Conservation (phyloP, 2,888 invertebrate genomes). For the Argyresthia goedartella region DNA sequence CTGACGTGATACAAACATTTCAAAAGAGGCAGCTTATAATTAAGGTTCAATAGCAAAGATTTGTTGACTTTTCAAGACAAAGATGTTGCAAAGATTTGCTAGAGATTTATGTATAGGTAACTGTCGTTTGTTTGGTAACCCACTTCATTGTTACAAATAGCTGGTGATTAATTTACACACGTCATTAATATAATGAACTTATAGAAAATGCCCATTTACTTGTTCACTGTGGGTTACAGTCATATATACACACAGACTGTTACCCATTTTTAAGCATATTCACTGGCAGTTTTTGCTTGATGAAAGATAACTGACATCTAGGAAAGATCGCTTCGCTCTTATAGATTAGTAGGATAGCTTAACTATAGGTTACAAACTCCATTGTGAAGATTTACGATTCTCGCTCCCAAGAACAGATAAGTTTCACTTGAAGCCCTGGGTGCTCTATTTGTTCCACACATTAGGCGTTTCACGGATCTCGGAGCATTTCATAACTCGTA, state of each 20-base stretch:
- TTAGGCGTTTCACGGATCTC: conserved; percentile 15
- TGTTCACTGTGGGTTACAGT: too few relatives aligned
- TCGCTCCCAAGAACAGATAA: conserved; percentile 13
- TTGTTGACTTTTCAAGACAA: neutral
- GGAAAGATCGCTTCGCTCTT: neutral
- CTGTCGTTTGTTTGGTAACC: too few relatives aligned
- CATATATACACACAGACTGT: too few relatives aligned
- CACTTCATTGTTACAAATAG: too few relatives aligned
- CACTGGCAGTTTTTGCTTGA: too few relatives aligned
- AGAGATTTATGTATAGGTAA: too few relatives aligned
- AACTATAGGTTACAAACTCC: neutral
- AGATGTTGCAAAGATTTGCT: too few relatives aligned
- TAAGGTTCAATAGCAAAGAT: conserved; percentile 5
- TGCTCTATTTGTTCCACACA: conserved; percentile 20
- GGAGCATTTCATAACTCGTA: conserved; percentile 15
- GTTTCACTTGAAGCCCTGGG: conserved; percentile 10
- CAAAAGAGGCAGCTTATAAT: conserved; percentile 8
- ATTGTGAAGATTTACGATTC: conserved; percentile 11
- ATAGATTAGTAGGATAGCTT: neutral
- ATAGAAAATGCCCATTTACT: too few relatives aligned
- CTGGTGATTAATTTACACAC: too few relatives aligned
- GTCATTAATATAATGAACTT: too few relatives aligned
- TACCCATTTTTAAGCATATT: too few relatives aligned
- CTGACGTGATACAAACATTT: conserved; percentile 2
- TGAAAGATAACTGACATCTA: neutral